phyloP scores from a whole-genome alignment of 2,113 vertebrate species.

The Sylvietta virens region DNA sequence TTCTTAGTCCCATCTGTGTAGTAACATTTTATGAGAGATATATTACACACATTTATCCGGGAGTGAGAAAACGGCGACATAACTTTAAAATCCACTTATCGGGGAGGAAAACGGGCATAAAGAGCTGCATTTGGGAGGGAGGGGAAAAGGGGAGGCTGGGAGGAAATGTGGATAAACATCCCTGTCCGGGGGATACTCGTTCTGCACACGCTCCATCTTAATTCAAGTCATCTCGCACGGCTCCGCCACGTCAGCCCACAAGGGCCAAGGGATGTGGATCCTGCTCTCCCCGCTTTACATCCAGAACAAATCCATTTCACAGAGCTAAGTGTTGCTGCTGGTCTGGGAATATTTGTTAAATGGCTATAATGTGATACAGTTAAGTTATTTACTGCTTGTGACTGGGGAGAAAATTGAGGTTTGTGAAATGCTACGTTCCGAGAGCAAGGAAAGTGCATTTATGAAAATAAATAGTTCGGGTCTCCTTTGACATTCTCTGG shows the following conservation, averaged over 20 bases:
- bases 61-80: neutral
- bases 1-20: constrained; percentile 24
- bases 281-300: neutral
- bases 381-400: constrained; percentile 49
- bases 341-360: constrained; percentile 61
- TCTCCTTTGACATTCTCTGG: neutral
- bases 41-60: neutral
- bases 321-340: constrained; percentile 34
- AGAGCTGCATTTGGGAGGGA: neutral
- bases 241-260: neutral
- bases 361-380: constrained; percentile 38
- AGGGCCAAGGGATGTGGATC: neutral
- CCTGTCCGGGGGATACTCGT: neutral
- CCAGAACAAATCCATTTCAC: constrained; percentile 50
- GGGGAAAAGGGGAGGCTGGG: neutral
- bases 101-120: neutral
- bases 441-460: neutral
- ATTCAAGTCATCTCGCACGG: neutral
- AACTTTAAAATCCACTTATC: constrained; percentile 34
- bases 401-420: constrained; percentile 42
- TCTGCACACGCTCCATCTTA: neutral
- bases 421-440: neutral
- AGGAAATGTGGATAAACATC: neutral
- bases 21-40: constrained; percentile 31
- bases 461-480: neutral